Conservation (phyloP, 1,140 invertebrate species). For the Prorops nasuta region DNA sequence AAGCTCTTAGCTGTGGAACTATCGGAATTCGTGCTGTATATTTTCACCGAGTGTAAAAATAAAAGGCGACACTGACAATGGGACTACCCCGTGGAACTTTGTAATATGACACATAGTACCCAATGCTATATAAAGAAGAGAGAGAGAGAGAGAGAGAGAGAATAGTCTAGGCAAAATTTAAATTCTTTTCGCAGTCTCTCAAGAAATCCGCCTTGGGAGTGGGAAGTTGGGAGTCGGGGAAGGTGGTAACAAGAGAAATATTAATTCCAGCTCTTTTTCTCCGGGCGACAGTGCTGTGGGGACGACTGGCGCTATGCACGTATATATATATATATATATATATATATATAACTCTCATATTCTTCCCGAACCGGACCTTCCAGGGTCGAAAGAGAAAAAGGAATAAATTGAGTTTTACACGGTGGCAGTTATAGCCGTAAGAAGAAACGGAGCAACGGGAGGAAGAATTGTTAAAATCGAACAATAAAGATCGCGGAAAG, state of each 20-base stretch:
- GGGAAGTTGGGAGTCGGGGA: neutral
- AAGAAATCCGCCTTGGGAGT: conserved; percentile 23
- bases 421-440: no score
- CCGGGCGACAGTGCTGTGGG: conserved; percentile 7
- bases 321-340: no score
- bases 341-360: conserved; percentile 26
- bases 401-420: no score
- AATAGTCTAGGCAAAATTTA: no score
- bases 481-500: no score
- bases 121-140: no score
- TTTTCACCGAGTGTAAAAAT: conserved; percentile 24
- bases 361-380: no score
- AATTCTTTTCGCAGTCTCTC: conserved; percentile 33
- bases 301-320: no score
- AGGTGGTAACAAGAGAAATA: conserved; percentile 19
- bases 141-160: no score
- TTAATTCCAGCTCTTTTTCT: conserved; percentile 33
- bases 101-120: conserved; percentile 29
- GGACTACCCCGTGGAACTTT: conserved; percentile 23
- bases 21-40: conserved; percentile 19
- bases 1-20: no score
- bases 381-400: conserved; percentile 8
- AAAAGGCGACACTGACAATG: conserved; percentile 25
- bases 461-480: no score
- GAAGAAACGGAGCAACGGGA: conserved; percentile 25